Conservation (phyloP, 1,140 invertebrate species). For the Pissodes strobi region DNA sequence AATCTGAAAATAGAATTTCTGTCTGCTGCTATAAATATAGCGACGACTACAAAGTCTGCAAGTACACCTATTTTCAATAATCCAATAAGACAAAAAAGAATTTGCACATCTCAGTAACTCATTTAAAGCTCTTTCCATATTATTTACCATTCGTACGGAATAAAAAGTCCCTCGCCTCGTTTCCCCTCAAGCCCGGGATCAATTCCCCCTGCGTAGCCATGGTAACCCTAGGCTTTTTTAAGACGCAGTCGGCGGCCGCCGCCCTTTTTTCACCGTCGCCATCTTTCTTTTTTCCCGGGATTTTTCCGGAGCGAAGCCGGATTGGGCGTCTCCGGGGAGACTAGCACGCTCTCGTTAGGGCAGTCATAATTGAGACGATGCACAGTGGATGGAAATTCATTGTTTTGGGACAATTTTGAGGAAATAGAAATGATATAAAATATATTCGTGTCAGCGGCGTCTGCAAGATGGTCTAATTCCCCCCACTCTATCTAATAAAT, state of each 20-base stretch:
- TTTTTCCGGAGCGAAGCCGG: conserved; percentile 10
- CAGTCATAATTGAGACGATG: conserved; percentile 21
- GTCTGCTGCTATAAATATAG: too few species aligned
- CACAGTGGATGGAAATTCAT: too few species aligned
- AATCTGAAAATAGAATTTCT: too few species aligned
- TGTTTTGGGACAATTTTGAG: too few species aligned
- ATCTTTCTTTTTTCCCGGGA: conserved; percentile 21
- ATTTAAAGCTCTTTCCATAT: conserved; percentile 9
- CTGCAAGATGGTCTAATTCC: too few species aligned
- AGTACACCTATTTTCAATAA: too few species aligned
- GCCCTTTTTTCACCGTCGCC: conserved; percentile 22
- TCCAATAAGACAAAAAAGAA: not conserved
- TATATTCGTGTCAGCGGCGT: too few species aligned
- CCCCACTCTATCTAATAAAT: too few species aligned
- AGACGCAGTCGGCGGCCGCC: conserved; percentile 4
- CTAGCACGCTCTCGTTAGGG: conserved; percentile 16
- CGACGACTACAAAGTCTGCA: too few species aligned
- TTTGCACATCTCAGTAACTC: conserved; percentile 5
- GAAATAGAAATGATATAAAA: too few species aligned
- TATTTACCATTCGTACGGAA: conserved; percentile 16
- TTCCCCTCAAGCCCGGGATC: conserved; percentile 4
- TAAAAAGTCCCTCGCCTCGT: conserved; percentile 1
- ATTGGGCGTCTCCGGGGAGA: conserved; percentile 16
- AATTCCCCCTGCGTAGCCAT: conserved; percentile 14
- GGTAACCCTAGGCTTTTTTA: conserved; percentile 15